Base-by-base conservation (phyloP, 2,797 vertebrate genomes). In the Picus viridis region DNA sequence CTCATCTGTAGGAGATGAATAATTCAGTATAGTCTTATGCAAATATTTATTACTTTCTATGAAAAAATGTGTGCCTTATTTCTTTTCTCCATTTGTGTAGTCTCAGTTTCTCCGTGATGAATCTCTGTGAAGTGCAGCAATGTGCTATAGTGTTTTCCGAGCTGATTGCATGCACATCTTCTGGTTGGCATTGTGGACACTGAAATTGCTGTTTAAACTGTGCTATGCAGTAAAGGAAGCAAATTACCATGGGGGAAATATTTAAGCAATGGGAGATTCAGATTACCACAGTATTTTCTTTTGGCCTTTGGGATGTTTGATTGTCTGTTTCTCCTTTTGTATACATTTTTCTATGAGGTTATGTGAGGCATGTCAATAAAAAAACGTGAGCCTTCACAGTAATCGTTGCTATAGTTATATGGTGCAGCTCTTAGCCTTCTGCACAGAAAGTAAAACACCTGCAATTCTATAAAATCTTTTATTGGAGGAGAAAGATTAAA, bases 341-440 rank as follows among this genome's bases (percentile, higher is more conserved):
- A 23, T 69, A 39, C 63, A 15, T 82, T 92, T 91, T 91, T 85
- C 65, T 10, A 11, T 7, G 11, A 64, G 58, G 58, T 83, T 77
- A 58, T 54, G 49, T 22, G 26, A 94, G 81, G 67, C 27, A 3
- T 20, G 41, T 69, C 93, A 88, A 9, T 90, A 90, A 68, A 81
- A 81, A 90, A 78, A 15, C 0, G 1, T 69, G 90, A 86, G 64
- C 67, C 73, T 92, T 93, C 77, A 17, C 22, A 3, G 84, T 61
- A 64, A 72, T 13, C 84, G 96, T 96, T 75, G n/a, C 93, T 91
- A 90, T 96, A 95, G 95, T 83, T 84, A 94, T 85, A 8, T 9
- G 10, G 71, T 68, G 79, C 84, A 47, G 82, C 68, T 70, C 86
- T 79, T 53, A 74, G 84, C 68, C 61, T 95, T 61, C 87, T 89